phyloP scores from a whole-genome alignment of 2,888 invertebrate genomes.

The Noctua pronuba region DNA sequence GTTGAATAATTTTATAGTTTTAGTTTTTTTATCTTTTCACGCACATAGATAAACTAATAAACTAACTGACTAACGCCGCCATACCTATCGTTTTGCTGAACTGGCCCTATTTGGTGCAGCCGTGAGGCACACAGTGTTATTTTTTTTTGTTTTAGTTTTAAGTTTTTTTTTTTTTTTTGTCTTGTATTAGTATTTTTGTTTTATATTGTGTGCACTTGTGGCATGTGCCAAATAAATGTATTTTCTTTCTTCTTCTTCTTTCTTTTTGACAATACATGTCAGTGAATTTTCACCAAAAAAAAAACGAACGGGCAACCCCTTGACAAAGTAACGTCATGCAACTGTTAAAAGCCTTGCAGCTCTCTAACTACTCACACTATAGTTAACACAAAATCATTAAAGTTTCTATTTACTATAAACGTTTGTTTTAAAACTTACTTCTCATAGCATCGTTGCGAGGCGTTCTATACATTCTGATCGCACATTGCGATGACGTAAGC shows the following conservation, averaged over 20 bases:
- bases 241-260: too few relatives aligned
- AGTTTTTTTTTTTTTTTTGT: too few relatives aligned
- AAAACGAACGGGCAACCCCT: background rate
- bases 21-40: background rate
- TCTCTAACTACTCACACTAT: background rate
- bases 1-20: background rate
- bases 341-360: background rate
- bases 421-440: constrained; percentile 58
- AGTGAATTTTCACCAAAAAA: background rate
- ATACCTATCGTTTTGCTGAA: background rate
- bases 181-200: too few relatives aligned
- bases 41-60: background rate
- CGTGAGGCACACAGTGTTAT: too few relatives aligned
- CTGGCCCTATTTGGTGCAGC: too few relatives aligned
- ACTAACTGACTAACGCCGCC: background rate
- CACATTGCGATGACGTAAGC: constrained; percentile 82
- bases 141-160: too few relatives aligned
- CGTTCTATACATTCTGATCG: constrained; percentile 79
- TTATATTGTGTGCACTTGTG: too few relatives aligned
- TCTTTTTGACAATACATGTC: background rate
- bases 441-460: constrained; percentile 51
- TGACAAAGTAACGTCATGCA: background rate
- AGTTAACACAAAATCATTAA: background rate
- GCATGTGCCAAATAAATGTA: too few relatives aligned
- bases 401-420: constrained; percentile 27